Conservation (phyloP, 2,888 invertebrate genomes). For the Aporophyla lueneburgensis region DNA sequence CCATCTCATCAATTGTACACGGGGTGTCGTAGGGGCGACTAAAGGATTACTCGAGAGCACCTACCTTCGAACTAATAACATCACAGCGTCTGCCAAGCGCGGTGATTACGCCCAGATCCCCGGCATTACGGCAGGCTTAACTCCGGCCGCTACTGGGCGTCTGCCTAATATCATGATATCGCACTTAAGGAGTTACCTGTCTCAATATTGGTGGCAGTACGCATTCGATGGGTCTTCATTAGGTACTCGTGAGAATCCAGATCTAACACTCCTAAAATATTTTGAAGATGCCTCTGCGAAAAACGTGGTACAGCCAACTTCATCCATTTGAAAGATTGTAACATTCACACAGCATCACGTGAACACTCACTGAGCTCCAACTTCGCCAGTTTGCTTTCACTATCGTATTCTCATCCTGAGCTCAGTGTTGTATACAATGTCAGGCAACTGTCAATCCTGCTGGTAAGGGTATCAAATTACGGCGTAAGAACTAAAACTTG, state of each 20-base stretch:
- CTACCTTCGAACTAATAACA: conserved; percentile 43
- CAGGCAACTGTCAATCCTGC: not conserved
- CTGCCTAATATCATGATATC: conserved; percentile 2
- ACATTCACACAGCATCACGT: not conserved
- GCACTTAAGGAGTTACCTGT: conserved; percentile 8
- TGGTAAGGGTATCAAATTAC: not conserved
- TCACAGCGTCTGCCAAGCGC: conserved; percentile 25
- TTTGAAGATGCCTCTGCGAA: not conserved
- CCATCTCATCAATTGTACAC: conserved; percentile 19
- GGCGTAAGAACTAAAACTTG: not conserved
- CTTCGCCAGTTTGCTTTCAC: not conserved
- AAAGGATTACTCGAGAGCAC: conserved; percentile 28
- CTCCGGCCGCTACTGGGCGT: conserved; percentile 5
- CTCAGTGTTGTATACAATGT: not conserved
- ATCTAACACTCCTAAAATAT: too few species aligned
- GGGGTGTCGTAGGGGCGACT: not conserved
- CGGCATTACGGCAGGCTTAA: conserved; percentile 46
- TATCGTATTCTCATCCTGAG: not conserved
- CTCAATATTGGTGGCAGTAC: not conserved
- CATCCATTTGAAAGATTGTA: conserved; percentile 5
- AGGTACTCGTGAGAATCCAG: not conserved
- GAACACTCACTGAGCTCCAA: not conserved
- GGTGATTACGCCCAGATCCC: conserved; percentile 39
- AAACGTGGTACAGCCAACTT: not conserved
- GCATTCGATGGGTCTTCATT: not conserved